Base-by-base conservation (phyloP, 1,140 invertebrate genomes). In the Andricus grossulariae region DNA sequence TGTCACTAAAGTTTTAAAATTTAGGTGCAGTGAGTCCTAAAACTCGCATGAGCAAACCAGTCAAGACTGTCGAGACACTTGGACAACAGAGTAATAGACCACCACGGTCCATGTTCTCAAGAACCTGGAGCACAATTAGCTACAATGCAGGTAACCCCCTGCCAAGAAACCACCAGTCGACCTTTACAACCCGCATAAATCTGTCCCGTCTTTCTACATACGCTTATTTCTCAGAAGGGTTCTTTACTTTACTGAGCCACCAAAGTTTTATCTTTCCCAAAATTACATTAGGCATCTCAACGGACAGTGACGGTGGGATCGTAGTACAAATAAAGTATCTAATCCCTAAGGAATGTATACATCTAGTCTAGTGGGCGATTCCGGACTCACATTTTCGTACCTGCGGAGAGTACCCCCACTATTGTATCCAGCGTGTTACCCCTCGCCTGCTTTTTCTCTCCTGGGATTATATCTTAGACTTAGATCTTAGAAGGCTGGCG, bases 51-150 rank as follows among this genome's bases (percentile, higher is more conserved):
- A 54, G 18, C n/a, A 15, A 5, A 52, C 25, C 25, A 54, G 16
- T 54, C 16, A 19, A n/a, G 4, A 54, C 16, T 10, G 39, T 45
- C 1, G 39, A 45, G 39, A 11, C 39, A 45, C 8, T 45, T 45
- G 39, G 39, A 45, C 39, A 45, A 45, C 1, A 11, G 10, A 45
- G 39, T 66, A 75, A 75, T 75, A 49, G 71, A 51, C 75, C 75
- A 72, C 70, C 72, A 70, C 70, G 74, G 50, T 76, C 77, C 78
- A 77, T 80, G 78, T 83, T 81, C 82, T 81, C 80, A 78, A 73
- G 77, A 75, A 80, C 77, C 74, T 75, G 60, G 83, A 73, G 73
- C 74, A 82, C 82, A 81, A 83, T 85, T 85, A 84, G 82, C 78
- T 72, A 83, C 79, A 83, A 77, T 82, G 76, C 79, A 60, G 57